These are phyloP conservation scores for Eudyptes chrysolophus DNA, from an alignment of 2,113 vertebrate species.

Conservation along the genomic window DNA sequence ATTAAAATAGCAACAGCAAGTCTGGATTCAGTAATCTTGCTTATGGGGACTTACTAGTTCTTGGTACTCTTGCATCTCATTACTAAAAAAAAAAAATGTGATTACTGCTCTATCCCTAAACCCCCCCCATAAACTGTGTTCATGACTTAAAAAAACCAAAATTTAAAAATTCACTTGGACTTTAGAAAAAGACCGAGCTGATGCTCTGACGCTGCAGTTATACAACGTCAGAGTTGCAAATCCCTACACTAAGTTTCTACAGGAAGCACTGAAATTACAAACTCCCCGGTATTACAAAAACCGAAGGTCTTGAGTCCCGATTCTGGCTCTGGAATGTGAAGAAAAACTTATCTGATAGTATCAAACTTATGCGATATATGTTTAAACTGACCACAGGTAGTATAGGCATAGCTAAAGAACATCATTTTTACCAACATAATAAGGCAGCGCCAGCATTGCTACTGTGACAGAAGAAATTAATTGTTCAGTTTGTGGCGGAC, in stretches of 20 bases:
- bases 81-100: background rate
- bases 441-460: background rate
- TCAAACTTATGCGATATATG: background rate
- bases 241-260: background rate
- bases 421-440: background rate
- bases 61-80: background rate
- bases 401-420: background rate
- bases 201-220: background rate
- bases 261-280: background rate
- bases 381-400: background rate
- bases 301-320: background rate
- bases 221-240: background rate
- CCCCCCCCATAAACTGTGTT: background rate
- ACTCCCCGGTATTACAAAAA: background rate
- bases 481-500: background rate
- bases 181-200: background rate
- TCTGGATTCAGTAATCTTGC: background rate
- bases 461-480: background rate
- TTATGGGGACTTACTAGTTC: background rate
- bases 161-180: background rate
- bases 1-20: background rate
- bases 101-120: background rate
- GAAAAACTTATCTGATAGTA: background rate
- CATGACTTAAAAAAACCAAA: rapidly evolving
- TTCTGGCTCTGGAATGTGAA: background rate